These are phyloP conservation scores for Mactra quadrangularis DNA, from an alignment of 1,140 invertebrate genomes.

Conservation along the genomic window DNA sequence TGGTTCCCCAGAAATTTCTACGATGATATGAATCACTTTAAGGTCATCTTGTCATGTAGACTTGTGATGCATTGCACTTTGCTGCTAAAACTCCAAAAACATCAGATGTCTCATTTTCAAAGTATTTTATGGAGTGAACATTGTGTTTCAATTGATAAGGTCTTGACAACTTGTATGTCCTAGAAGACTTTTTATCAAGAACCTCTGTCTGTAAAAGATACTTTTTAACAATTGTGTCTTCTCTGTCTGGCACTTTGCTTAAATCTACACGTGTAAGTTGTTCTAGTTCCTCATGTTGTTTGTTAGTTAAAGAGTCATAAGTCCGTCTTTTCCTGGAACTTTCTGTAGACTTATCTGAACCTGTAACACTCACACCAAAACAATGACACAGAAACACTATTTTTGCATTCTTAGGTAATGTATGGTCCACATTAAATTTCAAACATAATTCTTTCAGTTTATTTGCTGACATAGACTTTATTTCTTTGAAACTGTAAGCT, in stretches of 20 bases:
- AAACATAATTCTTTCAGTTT: no score
- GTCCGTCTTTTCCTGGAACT: not conserved
- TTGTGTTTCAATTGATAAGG: constrained; percentile 4
- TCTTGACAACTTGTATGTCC: constrained; percentile 31
- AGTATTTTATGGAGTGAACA: constrained; percentile 19
- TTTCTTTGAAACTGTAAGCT: no score
- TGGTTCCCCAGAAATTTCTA: constrained; percentile 10
- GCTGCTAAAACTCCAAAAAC: constrained; percentile 19
- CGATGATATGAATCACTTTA: no score
- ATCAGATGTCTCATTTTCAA: constrained; percentile 2
- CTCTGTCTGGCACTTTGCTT: not conserved
- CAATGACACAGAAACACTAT: constrained; percentile 8
- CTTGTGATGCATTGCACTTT: constrained; percentile 21
- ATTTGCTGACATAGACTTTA: no score
- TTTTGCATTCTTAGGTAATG: no score
- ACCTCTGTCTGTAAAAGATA: constrained; percentile 14
- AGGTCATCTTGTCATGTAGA: no score
- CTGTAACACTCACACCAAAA: not conserved
- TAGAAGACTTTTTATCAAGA: not conserved
- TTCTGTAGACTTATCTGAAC: not conserved
- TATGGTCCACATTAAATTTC: no score
- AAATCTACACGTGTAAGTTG: not conserved
- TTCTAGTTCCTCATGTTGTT: constrained; percentile 5
- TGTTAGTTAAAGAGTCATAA: not conserved
- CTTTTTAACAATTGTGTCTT: constrained; percentile 5